These are phyloP conservation scores for Acholoe squamosa DNA, from an alignment of 2,888 invertebrate genomes.

Conservation along the genomic window DNA sequence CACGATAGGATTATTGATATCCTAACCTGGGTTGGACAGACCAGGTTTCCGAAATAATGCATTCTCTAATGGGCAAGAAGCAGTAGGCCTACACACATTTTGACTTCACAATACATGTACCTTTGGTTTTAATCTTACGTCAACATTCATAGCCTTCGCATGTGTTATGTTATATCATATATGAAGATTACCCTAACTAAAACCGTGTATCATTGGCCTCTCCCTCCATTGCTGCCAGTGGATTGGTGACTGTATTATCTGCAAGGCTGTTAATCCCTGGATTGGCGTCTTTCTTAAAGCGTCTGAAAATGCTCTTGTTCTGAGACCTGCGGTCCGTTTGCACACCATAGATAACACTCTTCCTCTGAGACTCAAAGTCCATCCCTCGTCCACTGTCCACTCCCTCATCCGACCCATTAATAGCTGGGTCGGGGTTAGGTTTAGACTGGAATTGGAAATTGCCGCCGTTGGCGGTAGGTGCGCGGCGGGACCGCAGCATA, in stretches of 20 bases:
- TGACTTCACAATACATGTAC: too few relatives aligned
- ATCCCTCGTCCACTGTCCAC: not conserved
- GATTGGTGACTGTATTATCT: conserved; percentile 43
- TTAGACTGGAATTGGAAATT: not conserved
- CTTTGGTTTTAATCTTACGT: too few relatives aligned
- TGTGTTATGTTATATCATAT: too few relatives aligned
- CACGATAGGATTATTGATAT: too few relatives aligned
- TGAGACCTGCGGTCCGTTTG: conserved; percentile 19
- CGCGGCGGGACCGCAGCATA: not conserved
- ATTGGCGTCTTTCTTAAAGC: conserved; percentile 41
- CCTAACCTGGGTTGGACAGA: too few relatives aligned
- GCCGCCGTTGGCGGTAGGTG: not conserved
- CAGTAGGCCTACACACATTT: too few relatives aligned
- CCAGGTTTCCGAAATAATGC: too few relatives aligned
- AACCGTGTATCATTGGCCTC: conserved; percentile 34
- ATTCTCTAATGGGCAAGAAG: too few relatives aligned
- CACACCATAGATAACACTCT: conserved; percentile 41
- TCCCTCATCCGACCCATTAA: not conserved
- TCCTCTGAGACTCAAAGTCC: conserved; percentile 58
- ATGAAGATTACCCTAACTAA: not conserved
- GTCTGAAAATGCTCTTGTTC: conserved; percentile 15
- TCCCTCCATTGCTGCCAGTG: not conserved
- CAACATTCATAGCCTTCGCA: too few relatives aligned
- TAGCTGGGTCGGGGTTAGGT: not conserved
- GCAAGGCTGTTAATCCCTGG: not conserved